Percentiles rank a stretch among this genome's conserved stretches.
Evolutionary conservation across 2,797 vertebrate genomes (phyloP).

Genomic region (Lutjanus campechanus): DNA sequence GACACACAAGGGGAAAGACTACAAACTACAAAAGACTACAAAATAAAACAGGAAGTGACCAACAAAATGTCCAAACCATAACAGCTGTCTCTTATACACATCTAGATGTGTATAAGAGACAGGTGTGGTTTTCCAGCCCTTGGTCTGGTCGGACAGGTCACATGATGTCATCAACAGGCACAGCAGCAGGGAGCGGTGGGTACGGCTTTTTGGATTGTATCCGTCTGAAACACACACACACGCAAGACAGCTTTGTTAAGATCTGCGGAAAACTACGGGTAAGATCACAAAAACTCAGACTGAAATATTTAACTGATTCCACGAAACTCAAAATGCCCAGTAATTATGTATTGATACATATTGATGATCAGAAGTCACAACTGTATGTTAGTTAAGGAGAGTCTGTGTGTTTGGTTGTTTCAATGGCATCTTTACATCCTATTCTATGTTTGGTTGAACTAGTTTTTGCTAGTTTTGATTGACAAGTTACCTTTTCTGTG

Average conservation of each 20-base stretch:
- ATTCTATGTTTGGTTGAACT: constrained; percentile 1
- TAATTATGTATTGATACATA: not conserved
- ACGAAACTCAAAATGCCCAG: not conserved
- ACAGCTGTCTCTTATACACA: too few relatives aligned
- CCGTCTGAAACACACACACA: constrained; percentile 85
- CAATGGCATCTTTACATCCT: not conserved
- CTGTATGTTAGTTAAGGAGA: not conserved
- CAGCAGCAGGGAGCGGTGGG: constrained; percentile 92
- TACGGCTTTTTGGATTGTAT: constrained; percentile 88
- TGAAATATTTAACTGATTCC: not conserved
- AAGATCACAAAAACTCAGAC: too few relatives aligned
- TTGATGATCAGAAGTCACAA: not conserved
- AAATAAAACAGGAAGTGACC: too few relatives aligned
- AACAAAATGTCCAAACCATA: too few relatives aligned
- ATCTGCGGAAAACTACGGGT: too few relatives aligned
- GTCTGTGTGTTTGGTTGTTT: not conserved
- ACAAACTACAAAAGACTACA: too few relatives aligned
- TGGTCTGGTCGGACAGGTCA: constrained; percentile 99
- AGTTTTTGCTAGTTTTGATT: constrained; percentile 26
- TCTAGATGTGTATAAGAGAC: too few relatives aligned
- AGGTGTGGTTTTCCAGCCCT: constrained; percentile 99
- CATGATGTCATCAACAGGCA: constrained; percentile 99
- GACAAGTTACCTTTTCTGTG: constrained; percentile 30
- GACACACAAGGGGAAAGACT: too few relatives aligned
- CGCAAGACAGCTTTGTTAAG: not conserved